Evolutionary conservation across 2,113 vertebrate genomes (phyloP).

Genomic region (Phylloscopus trochilus): DNA sequence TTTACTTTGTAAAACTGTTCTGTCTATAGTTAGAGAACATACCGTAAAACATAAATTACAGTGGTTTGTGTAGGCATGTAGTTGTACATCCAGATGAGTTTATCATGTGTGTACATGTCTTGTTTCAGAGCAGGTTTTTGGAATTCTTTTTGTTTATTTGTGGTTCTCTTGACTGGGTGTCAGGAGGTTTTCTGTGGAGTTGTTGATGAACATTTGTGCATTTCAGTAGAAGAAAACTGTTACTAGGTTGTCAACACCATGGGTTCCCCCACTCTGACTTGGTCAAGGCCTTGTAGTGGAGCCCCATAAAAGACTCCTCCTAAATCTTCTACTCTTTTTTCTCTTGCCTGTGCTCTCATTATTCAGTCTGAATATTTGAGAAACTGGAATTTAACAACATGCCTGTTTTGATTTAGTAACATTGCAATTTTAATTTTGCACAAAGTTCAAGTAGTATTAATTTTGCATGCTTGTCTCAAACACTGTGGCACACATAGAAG

Average conservation of each 20-base stretch:
- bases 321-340: background rate
- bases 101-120: background rate
- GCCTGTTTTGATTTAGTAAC: background rate
- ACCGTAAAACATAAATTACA: background rate
- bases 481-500: background rate
- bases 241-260: background rate
- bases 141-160: background rate
- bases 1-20: background rate
- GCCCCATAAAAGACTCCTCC: background rate
- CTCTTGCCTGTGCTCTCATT: background rate
- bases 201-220: rapidly evolving
- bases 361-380: background rate
- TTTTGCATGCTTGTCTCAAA: background rate
- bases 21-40: background rate
- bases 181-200: background rate
- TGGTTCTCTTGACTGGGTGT: background rate
- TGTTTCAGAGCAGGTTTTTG: background rate
- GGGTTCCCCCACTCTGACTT: background rate
- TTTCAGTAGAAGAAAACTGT: background rate
- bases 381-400: background rate
- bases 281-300: background rate
- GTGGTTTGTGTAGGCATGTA: background rate
- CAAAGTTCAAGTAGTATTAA: background rate
- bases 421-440: background rate
- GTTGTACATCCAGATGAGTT: background rate